A percentile compares a stretch with the other conserved stretches of the same genome.
Conservation (phyloP, 2,113 vertebrate genomes). For the Neotoma lepida region DNA sequence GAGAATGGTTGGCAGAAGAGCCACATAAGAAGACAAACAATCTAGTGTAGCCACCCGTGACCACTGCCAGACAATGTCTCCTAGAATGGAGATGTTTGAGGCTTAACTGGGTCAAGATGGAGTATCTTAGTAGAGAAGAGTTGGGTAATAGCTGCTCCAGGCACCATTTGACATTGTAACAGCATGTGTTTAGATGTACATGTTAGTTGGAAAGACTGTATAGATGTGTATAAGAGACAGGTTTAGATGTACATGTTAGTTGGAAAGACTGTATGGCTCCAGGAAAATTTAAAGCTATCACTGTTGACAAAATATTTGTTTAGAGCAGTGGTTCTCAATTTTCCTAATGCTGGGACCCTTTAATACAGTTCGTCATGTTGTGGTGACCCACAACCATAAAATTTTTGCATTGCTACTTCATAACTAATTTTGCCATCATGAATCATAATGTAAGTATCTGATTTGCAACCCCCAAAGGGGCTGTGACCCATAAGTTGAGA, state of each 20-base stretch:
- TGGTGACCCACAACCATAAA: not conserved
- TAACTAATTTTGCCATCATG: not conserved
- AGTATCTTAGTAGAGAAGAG: not conserved
- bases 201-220: no score
- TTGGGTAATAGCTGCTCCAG: not conserved
- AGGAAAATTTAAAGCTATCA: constrained; percentile 36
- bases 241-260: not conserved
- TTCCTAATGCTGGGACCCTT: not conserved
- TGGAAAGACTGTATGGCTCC: not conserved
- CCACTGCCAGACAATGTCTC: not conserved
- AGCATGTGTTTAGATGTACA: not conserved
- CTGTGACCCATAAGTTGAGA: not conserved
- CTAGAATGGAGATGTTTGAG: not conserved
- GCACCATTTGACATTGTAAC: not conserved
- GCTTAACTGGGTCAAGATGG: not conserved
- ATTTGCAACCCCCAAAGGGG: not conserved
- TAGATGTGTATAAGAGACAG: no score
- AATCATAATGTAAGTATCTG: not conserved
- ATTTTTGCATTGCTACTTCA: not conserved
- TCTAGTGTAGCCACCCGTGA: not conserved
- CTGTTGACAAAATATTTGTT: not conserved
- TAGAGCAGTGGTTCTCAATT: not conserved
- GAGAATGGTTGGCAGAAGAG: constrained; percentile 8
- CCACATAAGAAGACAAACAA: not conserved
- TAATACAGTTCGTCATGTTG: not conserved